phyloP scores from a whole-genome alignment of 2,888 invertebrate genomes.

The Heliconius hortense region DNA sequence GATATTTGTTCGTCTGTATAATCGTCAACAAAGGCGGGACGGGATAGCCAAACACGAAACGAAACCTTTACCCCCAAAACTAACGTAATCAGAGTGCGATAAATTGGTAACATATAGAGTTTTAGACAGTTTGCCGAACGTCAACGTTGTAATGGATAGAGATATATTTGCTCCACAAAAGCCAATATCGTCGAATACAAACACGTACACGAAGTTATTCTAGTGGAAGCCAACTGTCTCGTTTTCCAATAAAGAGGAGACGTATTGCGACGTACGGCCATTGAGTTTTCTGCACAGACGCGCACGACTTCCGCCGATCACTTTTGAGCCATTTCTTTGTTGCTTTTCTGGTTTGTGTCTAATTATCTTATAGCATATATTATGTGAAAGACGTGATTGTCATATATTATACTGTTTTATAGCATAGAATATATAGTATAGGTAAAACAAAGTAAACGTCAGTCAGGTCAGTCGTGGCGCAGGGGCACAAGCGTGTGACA shows the following conservation, averaged over 20 bases:
- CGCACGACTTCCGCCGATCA: constrained; percentile 52
- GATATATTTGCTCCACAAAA: constrained; percentile 66
- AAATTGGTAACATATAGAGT: constrained; percentile 28
- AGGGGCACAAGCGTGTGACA: no score
- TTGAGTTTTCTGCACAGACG: constrained; percentile 75
- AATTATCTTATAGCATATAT: constrained; percentile 37
- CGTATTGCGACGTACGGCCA: constrained; percentile 71
- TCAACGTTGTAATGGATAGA: constrained; percentile 44
- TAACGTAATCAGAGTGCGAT: constrained; percentile 23
- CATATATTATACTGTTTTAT: not conserved
- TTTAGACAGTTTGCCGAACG: constrained; percentile 34
- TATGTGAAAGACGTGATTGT: constrained; percentile 17
- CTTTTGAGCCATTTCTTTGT: constrained; percentile 48
- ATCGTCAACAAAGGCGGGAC: constrained; percentile 1
- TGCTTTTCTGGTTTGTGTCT: constrained; percentile 43
- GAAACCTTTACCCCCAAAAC: constrained; percentile 19
- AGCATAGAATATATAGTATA: not conserved
- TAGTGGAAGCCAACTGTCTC: constrained; percentile 72
- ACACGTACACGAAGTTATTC: constrained; percentile 67
- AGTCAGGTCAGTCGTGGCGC: no score
- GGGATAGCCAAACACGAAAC: constrained; percentile 14
- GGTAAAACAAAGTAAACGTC: no score
- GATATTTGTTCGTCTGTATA: not conserved
- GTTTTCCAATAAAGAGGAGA: constrained; percentile 74
- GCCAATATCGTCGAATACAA: constrained; percentile 66